A percentile compares a stretch with the other conserved stretches of the same genome.
Evolutionary conservation across 1,140 invertebrate genomes (phyloP).

Genomic region (Berghia stephanieae): DNA sequence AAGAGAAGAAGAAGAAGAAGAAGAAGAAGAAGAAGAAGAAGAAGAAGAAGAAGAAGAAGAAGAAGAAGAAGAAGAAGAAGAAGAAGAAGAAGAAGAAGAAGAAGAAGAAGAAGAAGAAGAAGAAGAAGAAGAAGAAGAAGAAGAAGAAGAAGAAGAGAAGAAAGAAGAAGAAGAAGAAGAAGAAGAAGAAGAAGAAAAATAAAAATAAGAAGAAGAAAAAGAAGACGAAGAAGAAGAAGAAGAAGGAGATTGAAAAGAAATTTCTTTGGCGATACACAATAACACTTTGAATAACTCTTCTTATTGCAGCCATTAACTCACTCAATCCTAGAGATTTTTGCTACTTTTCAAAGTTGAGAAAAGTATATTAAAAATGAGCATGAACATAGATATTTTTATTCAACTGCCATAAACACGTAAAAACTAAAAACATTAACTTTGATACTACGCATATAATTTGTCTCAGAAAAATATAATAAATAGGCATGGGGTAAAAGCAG

Average conservation of each 20-base stretch:
- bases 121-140: background rate
- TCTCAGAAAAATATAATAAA: no score
- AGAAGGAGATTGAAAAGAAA: constrained; percentile 1
- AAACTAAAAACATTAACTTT: no score
- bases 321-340: no score
- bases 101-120: background rate
- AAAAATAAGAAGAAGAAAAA: background rate
- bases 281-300: no score
- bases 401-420: no score
- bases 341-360: no score
- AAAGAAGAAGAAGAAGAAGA: background rate
- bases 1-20: background rate
- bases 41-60: background rate
- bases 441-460: no score
- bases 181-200: background rate
- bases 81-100: background rate
- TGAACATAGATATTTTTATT: no score
- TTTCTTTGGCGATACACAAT: no score
- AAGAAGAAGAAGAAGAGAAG: background rate
- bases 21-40: background rate
- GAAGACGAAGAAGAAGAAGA: background rate
- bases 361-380: no score
- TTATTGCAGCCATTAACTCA: no score
- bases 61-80: background rate
- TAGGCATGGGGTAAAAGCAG: no score